These are phyloP conservation scores for Malacoctenus gilli DNA, from an alignment of 2,797 vertebrate species.

Conservation along the genomic window DNA sequence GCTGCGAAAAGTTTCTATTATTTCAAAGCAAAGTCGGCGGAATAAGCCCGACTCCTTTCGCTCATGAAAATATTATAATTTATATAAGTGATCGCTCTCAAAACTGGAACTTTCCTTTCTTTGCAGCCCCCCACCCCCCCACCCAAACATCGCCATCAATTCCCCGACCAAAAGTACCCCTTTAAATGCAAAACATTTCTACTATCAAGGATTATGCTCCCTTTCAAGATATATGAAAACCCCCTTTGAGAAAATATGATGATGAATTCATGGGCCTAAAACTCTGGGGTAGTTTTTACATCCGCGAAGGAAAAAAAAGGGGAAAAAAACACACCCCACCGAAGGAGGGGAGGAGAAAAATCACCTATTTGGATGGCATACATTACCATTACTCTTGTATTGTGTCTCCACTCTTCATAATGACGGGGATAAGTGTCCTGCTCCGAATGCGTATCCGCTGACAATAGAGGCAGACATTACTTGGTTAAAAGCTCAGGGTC, in stretches of 20 bases:
- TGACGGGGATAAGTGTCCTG: conserved; percentile 87
- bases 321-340: conserved; percentile 33
- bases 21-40: conserved; percentile 68
- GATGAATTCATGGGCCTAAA: conserved; percentile 82
- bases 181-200: conserved; percentile 87
- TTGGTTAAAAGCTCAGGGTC: conserved; percentile 88
- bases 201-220: conserved; percentile 83
- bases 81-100: conserved; percentile 78
- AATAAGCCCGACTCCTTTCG: conserved; percentile 77
- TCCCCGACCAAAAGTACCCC: conserved; percentile 75
- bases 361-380: conserved; percentile 85
- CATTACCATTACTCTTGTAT: conserved; percentile 86
- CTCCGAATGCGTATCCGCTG: conserved; percentile 80
- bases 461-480: conserved; percentile 88
- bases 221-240: conserved; percentile 78
- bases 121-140: conserved; percentile 28
- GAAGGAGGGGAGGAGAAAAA: conserved; percentile 75
- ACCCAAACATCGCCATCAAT: conserved; percentile 69
- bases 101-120: conserved; percentile 75
- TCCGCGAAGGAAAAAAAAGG: conserved; percentile 28
- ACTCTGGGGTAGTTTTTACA: conserved; percentile 80
- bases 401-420: conserved; percentile 88
- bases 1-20: conserved; percentile 70
- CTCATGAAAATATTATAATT: conserved; percentile 79
- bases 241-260: conserved; percentile 83